Evolutionary conservation across 2,888 invertebrate species (phyloP).

Genomic region (Melitaea athalia): DNA sequence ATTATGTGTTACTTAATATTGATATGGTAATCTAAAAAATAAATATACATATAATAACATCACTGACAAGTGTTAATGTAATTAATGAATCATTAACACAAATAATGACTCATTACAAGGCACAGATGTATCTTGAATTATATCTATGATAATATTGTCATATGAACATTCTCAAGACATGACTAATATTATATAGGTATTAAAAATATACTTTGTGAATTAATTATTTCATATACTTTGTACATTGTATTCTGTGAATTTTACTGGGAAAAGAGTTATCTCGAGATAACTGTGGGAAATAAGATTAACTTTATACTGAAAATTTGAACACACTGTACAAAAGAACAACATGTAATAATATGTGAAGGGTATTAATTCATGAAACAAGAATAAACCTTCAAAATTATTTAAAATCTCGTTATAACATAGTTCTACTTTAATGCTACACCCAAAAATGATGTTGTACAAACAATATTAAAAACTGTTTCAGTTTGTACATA

Average conservation of each 20-base stretch:
- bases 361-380: too few relatives aligned
- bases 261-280: slow-evolving; percentile 6
- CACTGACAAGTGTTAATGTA: slow-evolving; percentile 38
- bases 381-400: too few relatives aligned
- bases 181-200: slow-evolving; percentile 38
- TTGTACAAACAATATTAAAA: too few relatives aligned
- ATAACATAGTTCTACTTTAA: too few relatives aligned
- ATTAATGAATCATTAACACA: slow-evolving; percentile 47
- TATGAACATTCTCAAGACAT: slow-evolving; percentile 45
- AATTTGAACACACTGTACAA: background rate
- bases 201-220: slow-evolving; percentile 21
- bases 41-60: slow-evolving; percentile 30
- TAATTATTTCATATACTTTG: slow-evolving; percentile 7
- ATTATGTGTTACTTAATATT: slow-evolving; percentile 22
- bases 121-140: slow-evolving; percentile 46
- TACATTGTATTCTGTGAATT: slow-evolving; percentile 5
- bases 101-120: slow-evolving; percentile 46
- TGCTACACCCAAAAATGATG: too few relatives aligned
- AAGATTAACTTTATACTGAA: background rate
- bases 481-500: too few relatives aligned
- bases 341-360: too few relatives aligned
- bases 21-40: slow-evolving; percentile 35
- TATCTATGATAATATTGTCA: slow-evolving; percentile 38
- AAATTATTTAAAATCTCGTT: too few relatives aligned
- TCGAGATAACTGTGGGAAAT: background rate